Conservation (phyloP, 92 coral and sea anemone species). For the Parazoanthus atlanticus region DNA sequence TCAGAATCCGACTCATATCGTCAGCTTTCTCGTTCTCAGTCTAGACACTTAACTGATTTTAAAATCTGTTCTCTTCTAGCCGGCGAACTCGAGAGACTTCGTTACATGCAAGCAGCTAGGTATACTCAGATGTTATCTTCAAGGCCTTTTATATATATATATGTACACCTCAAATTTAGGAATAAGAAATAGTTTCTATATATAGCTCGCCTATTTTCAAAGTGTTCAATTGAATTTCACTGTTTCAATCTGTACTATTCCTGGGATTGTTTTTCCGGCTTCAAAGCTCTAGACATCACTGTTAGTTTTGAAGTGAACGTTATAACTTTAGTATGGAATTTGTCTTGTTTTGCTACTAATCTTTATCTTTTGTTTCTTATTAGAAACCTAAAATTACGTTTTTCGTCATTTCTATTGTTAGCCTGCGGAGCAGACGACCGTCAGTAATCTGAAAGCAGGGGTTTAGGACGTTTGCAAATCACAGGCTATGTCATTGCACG, state of each 20-base stretch:
- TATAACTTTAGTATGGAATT: background rate
- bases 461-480: too few relatives aligned
- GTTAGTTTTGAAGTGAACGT: background rate
- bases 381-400: background rate
- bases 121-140: background rate
- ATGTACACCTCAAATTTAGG: background rate
- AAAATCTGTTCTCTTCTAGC: too few relatives aligned
- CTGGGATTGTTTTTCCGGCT: constrained; percentile 1
- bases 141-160: background rate
- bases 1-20: too few relatives aligned
- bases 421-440: too few relatives aligned
- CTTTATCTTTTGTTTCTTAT: background rate
- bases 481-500: too few relatives aligned
- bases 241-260: constrained; percentile 1
- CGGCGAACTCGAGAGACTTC: too few relatives aligned
- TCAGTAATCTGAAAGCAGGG: too few relatives aligned
- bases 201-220: background rate
- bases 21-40: too few relatives aligned
- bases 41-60: too few relatives aligned
- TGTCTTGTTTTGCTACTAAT: background rate
- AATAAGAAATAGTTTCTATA: background rate
- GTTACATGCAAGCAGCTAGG: background rate
- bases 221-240: background rate
- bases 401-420: too few relatives aligned
- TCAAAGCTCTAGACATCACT: background rate